Evolutionary conservation across 1,140 invertebrate genomes (phyloP).

Genomic region (Sinella curviseta): DNA sequence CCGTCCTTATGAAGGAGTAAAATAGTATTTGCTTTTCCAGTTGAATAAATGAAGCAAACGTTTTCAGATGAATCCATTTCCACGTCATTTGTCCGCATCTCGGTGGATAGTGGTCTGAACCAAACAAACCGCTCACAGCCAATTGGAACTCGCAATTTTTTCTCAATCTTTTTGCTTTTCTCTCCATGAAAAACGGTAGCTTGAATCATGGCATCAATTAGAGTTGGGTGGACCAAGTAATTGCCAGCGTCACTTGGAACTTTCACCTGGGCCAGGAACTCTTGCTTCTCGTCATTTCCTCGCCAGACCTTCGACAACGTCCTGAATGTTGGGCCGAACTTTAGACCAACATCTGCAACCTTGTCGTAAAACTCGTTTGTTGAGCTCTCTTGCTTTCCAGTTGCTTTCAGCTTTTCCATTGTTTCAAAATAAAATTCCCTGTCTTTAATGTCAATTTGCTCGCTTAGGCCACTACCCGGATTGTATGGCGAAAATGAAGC

Average conservation of each 20-base stretch:
- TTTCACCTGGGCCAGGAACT: neutral
- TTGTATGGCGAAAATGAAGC: neutral
- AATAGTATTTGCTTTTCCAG: neutral
- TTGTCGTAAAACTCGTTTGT: constrained; percentile 25
- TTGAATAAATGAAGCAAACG: neutral
- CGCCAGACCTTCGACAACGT: constrained; percentile 10
- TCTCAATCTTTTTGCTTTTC: neutral
- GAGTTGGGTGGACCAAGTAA: constrained; percentile 33
- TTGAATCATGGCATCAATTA: constrained; percentile 40
- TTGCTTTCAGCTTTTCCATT: neutral
- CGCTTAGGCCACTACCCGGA: neutral
- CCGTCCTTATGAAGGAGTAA: neutral
- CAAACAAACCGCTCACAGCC: neutral
- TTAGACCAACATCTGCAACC: constrained; percentile 30
- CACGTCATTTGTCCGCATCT: neutral
- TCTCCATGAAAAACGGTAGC: neutral
- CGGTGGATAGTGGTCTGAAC: neutral
- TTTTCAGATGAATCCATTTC: neutral
- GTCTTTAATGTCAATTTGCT: neutral
- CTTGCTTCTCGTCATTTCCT: constrained; percentile 18
- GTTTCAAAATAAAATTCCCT: neutral
- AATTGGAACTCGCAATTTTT: neutral
- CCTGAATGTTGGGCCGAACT: constrained; percentile 29
- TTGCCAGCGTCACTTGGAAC: neutral
- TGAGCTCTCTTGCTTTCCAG: neutral